Evolutionary conservation across 2,888 invertebrate species (phyloP), one percentile per base, ranked within the genome.

Genomic region (Ochropleura plecta): DNA sequence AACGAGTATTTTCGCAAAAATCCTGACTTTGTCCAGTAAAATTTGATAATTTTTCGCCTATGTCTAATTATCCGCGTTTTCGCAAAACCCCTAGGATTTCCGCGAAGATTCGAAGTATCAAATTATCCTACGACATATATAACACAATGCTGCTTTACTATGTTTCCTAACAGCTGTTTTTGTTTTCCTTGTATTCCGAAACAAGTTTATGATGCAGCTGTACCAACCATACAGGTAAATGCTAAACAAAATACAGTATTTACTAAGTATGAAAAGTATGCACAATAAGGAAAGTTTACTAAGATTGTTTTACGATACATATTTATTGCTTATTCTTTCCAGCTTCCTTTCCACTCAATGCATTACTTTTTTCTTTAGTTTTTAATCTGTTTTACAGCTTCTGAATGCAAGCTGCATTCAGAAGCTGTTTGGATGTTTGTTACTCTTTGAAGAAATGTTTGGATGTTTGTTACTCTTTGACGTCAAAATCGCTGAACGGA

Each of bases 81-180:
- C n/a, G n/a, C n/a, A n/a, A n/a, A n/a, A n/a, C n/a, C n/a, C n/a
- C n/a, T n/a, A n/a, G n/a, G n/a, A n/a, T n/a, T n/a, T n/a, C n/a
- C n/a, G n/a, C n/a, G n/a, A n/a, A n/a, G n/a, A n/a, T n/a, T n/a
- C n/a, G n/a, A n/a, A n/a, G n/a, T n/a, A n/a, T n/a, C n/a, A n/a
- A n/a, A n/a, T n/a, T n/a, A n/a, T n/a, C n/a, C n/a, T n/a, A n/a
- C n/a, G n/a, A n/a, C n/a, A n/a, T n/a, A n/a, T n/a, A 75, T 20
- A 55, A 18, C 12, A 48, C 7, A 14, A 42, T 53, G 30, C 20
- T 55, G 18, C 30, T 42, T 42, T 30, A 16, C 18, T 53, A 14
- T 30, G 42, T 76, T 75, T 12, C n/a, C 16, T 18, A 78, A 30
- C 75, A 78, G 79, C 70, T 70, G 78, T 78, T 53, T 42, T 48